Evolutionary conservation across 2,888 invertebrate genomes (phyloP).

Genomic region (Alcis repandata): DNA sequence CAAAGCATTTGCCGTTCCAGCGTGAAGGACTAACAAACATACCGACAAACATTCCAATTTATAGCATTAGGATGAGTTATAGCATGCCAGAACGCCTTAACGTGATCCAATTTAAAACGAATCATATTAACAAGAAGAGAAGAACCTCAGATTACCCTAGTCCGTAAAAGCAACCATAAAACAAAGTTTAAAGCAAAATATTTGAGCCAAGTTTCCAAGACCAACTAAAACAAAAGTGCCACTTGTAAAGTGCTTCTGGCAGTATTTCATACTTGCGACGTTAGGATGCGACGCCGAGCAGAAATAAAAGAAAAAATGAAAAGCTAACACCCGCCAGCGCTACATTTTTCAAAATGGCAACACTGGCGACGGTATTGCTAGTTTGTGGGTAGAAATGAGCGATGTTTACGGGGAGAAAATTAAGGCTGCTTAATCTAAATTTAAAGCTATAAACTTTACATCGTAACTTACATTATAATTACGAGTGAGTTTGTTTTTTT

Average conservation of each 20-base stretch:
- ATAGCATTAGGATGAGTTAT: no score
- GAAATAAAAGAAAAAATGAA: slow-evolving; percentile 31
- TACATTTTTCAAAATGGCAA: slow-evolving; percentile 18
- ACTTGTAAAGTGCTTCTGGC: slow-evolving; percentile 13
- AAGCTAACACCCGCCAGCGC: slow-evolving; percentile 26
- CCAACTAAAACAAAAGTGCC: slow-evolving; percentile 27
- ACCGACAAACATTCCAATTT: no score
- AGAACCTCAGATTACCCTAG: not conserved
- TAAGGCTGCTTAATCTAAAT: not conserved
- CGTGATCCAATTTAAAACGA: not conserved
- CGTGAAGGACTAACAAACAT: no score
- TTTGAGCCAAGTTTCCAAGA: slow-evolving; percentile 6
- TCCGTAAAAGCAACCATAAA: not conserved
- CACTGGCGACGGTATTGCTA: slow-evolving; percentile 2
- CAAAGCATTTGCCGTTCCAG: no score
- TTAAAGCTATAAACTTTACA: not conserved
- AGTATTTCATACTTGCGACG: slow-evolving; percentile 27
- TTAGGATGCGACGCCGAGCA: slow-evolving; percentile 6
- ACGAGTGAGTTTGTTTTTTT: no score
- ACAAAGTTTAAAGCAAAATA: slow-evolving; percentile 14
- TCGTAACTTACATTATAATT: no score
- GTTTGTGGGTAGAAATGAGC: not conserved
- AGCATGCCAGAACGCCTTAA: not conserved
- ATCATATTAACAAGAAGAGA: not conserved
- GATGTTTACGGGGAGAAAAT: not conserved